phyloP scores from a whole-genome alignment of 2,797 vertebrate genomes.

The Fistularia commersonii region DNA sequence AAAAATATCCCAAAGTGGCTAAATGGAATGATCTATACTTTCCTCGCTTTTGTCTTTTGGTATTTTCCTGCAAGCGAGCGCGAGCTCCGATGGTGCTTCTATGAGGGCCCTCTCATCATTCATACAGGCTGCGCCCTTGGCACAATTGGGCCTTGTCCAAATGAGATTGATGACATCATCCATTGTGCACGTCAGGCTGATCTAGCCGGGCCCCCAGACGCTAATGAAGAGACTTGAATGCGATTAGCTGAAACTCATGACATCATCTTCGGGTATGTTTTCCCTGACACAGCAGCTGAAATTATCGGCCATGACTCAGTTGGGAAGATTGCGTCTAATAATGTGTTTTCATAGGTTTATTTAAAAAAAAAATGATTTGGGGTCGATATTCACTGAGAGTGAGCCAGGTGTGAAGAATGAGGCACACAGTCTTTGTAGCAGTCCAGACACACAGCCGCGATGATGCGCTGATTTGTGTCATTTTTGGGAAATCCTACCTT shows the following conservation, averaged over 20 bases:
- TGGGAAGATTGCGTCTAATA: conserved; percentile 39
- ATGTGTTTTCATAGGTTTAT: conserved; percentile 19
- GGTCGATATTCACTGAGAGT: conserved; percentile 24
- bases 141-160: conserved; percentile 59
- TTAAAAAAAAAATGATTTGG: no score
- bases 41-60: conserved; percentile 1
- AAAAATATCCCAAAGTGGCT: conserved; percentile 5
- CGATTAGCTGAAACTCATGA: conserved; percentile 52
- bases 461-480: no score
- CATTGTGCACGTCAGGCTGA: conserved; percentile 41
- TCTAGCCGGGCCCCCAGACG: conserved; percentile 55
- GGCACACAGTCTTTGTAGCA: no score
- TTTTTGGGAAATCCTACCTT: no score
- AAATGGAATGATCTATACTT: background rate
- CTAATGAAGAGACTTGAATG: conserved; percentile 30
- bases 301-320: conserved; percentile 58
- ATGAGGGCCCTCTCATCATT: conserved; percentile 55
- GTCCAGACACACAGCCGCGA: no score
- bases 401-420: conserved; percentile 49
- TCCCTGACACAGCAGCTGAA: conserved; percentile 41
- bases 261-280: conserved; percentile 46
- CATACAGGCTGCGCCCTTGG: conserved; percentile 39
- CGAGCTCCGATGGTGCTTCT: conserved; percentile 41
- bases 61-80: conserved; percentile 36
- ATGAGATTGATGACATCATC: conserved; percentile 66